Conservation (phyloP, 2,113 vertebrate genomes). For the Chrysemys picta region DNA sequence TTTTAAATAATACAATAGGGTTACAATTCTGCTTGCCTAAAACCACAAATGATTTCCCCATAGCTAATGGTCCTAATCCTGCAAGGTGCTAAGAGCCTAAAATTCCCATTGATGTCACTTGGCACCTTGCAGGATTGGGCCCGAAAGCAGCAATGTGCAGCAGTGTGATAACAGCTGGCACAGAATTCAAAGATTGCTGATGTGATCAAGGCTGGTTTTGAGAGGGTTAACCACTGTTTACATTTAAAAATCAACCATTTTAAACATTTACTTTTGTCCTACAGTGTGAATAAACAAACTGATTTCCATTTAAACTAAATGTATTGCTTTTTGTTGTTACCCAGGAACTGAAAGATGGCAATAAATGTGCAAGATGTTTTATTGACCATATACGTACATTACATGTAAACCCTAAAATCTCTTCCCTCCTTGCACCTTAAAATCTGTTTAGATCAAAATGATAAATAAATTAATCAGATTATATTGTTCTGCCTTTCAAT, state of each 20-base stretch:
- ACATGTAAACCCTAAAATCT: not conserved
- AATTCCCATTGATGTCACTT: accelerated
- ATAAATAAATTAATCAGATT: not conserved
- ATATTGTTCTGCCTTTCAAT: not conserved
- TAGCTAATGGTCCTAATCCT: not conserved
- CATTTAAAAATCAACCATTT: constrained; percentile 33
- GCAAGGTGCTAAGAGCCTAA: not conserved
- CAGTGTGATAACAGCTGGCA: not conserved
- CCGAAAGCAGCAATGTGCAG: not conserved
- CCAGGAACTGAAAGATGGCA: not conserved
- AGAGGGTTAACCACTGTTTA: constrained; percentile 33
- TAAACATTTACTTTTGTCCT: constrained; percentile 41
- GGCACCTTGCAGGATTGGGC: not conserved
- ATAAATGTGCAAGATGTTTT: not conserved
- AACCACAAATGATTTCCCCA: not conserved
- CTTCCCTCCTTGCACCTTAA: not conserved
- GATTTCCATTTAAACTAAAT: not conserved
- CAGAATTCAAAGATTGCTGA: not conserved
- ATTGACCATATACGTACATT: not conserved
- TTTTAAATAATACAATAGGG: not conserved
- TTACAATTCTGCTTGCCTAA: not conserved
- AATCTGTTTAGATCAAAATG: not conserved
- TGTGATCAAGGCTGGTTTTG: not conserved
- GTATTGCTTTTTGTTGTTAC: not conserved
- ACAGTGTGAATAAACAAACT: not conserved